These are phyloP conservation scores for Macropus fuliginosus DNA, from an alignment of 2,797 vertebrate species.

Conservation along the genomic window DNA sequence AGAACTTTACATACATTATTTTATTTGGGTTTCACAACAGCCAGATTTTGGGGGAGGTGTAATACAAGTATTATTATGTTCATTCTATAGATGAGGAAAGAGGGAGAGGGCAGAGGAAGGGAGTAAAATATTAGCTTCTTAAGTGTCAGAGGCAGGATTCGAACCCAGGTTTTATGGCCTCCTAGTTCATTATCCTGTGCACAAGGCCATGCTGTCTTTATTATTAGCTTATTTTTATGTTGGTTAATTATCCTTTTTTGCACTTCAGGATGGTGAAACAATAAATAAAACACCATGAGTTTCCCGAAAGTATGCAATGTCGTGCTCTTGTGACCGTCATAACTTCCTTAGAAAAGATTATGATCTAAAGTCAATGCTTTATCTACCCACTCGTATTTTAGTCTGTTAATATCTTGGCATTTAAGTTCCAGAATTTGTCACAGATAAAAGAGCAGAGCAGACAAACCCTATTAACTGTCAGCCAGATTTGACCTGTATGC, in stretches of 20 bases:
- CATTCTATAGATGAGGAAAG: neutral
- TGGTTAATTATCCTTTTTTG: neutral
- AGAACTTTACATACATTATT: neutral
- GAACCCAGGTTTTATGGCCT: neutral
- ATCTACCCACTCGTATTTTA: conserved; percentile 46
- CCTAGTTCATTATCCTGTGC: neutral
- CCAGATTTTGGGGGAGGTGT: neutral
- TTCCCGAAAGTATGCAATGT: conserved; percentile 1
- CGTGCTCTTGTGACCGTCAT: conserved; percentile 6
- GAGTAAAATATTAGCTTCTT: neutral
- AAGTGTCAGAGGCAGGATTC: neutral
- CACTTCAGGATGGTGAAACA: neutral
- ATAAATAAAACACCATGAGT: conserved; percentile 6
- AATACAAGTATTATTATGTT: neutral
- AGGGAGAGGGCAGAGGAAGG: too few relatives aligned
- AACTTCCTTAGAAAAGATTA: conserved; percentile 19
- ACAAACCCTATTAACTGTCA: conserved; percentile 47
- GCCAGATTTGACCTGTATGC: conserved; percentile 52
- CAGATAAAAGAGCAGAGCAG: conserved; percentile 55
- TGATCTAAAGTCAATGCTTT: conserved; percentile 32
- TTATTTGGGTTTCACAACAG: neutral
- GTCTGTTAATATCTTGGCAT: conserved; percentile 17
- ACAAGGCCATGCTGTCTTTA: neutral
- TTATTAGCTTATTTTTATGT: neutral
- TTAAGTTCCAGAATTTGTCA: conserved; percentile 45